These are phyloP conservation scores for Tigriopus japonicus DNA, from an alignment of 1,140 invertebrate species.

Conservation along the genomic window DNA sequence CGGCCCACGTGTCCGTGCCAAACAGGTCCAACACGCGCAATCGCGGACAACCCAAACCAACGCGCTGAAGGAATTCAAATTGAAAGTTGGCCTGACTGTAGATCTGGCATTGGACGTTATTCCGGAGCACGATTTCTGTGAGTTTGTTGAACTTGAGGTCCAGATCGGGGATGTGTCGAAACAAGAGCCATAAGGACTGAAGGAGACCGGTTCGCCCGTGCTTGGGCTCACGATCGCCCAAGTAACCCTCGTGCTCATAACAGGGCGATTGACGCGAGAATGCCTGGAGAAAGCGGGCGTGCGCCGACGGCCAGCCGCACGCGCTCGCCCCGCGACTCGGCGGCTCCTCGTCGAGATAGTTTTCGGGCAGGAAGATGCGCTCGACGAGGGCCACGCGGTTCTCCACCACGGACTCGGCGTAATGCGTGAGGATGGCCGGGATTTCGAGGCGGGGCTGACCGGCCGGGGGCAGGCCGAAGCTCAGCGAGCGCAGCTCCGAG, in stretches of 20 bases:
- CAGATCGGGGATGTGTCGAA: constrained; percentile 1
- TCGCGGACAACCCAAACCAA: constrained; percentile 9
- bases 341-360: constrained; percentile 1
- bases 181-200: constrained; percentile 3
- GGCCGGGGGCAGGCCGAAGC: neutral
- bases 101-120: constrained; percentile 13
- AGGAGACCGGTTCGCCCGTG: constrained; percentile 4
- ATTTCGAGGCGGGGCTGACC: neutral
- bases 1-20: constrained; percentile 15
- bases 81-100: constrained; percentile 12
- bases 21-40: constrained; percentile 10
- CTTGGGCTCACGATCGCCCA: neutral
- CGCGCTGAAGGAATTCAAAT: constrained; percentile 10
- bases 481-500: constrained; percentile 4
- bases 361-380: constrained; percentile 5
- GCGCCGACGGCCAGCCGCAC: neutral
- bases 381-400: neutral
- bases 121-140: constrained; percentile 6
- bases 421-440: constrained; percentile 10
- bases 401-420: neutral
- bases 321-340: neutral
- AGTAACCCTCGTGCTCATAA: no score
- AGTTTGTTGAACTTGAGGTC: constrained; percentile 7
- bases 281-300: neutral
- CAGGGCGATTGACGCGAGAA: neutral